A percentile compares a stretch with the other conserved stretches of the same genome.
Evolutionary conservation across 2,797 vertebrate species (phyloP).

Genomic region (Merluccius polli): DNA sequence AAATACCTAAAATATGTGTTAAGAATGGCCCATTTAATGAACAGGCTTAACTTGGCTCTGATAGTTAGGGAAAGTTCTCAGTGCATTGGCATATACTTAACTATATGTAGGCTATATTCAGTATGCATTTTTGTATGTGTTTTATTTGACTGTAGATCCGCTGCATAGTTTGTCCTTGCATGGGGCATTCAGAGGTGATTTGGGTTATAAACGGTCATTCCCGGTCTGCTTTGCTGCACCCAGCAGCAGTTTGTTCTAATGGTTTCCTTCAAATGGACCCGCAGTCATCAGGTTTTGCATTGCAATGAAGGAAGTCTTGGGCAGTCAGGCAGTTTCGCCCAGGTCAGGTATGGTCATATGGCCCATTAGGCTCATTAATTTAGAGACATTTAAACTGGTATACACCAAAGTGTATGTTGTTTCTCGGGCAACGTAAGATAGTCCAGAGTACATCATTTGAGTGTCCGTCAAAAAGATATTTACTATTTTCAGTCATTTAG

Average conservation of each 20-base stretch:
- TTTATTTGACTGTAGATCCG: slow-evolving; percentile 24
- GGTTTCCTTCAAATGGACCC: slow-evolving; percentile 69
- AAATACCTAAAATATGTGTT: background rate
- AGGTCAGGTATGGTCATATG: slow-evolving; percentile 59
- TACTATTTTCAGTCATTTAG: background rate
- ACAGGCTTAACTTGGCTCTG: background rate
- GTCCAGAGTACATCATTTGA: background rate
- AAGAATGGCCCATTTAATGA: background rate
- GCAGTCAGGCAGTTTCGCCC: slow-evolving; percentile 67
- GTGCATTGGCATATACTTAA: too few relatives aligned
- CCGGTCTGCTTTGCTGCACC: slow-evolving; percentile 73
- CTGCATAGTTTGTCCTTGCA: slow-evolving; percentile 68
- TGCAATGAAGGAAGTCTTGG: slow-evolving; percentile 64
- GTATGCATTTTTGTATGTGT: background rate
- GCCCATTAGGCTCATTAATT: slow-evolving; percentile 58
- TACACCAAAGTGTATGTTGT: background rate
- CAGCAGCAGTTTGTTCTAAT: slow-evolving; percentile 77
- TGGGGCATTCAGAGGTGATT: slow-evolving; percentile 65
- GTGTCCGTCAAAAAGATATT: background rate
- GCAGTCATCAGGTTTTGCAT: slow-evolving; percentile 51
- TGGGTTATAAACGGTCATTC: slow-evolving; percentile 63
- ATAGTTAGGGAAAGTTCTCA: slow-evolving; percentile 9
- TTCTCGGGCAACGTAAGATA: background rate
- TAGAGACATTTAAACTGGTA: slow-evolving; percentile 34
- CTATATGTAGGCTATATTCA: background rate